A percentile compares a stretch with the other conserved stretches of the same genome.
phyloP scores from a whole-genome alignment of 2,888 invertebrate genomes.

The Boloria selene region DNA sequence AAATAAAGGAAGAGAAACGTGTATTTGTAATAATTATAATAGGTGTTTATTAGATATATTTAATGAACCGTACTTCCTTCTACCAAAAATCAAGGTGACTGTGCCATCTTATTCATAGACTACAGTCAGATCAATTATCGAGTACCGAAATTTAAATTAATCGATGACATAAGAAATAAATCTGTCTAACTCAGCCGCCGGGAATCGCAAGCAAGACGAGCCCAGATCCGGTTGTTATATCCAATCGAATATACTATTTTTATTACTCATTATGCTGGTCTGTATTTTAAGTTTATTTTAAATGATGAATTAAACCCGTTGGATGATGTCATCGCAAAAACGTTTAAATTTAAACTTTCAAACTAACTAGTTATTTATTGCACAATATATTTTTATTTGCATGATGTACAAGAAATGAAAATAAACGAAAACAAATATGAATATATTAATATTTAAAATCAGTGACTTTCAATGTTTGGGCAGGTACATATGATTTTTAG shows the following conservation, averaged over 20 bases:
- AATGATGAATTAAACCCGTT: slow-evolving; percentile 35
- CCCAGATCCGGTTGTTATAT: slow-evolving; percentile 77
- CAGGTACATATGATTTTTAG: not conserved
- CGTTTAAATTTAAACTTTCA: too few relatives aligned
- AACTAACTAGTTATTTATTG: too few relatives aligned
- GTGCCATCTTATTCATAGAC: slow-evolving; percentile 1
- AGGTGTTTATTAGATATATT: not conserved
- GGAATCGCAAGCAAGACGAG: slow-evolving; percentile 60
- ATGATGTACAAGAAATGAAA: too few relatives aligned
- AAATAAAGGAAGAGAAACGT: too few relatives aligned
- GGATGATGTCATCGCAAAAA: slow-evolving; percentile 21
- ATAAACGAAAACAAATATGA: too few relatives aligned
- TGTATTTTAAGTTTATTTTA: slow-evolving; percentile 54
- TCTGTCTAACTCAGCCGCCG: slow-evolving; percentile 57
- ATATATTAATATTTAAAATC: too few relatives aligned
- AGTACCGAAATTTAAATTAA: slow-evolving; percentile 48
- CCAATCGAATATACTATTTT: slow-evolving; percentile 74
- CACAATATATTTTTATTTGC: too few relatives aligned
- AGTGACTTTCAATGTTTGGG: too few relatives aligned
- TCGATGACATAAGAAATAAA: slow-evolving; percentile 75
- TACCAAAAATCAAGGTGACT: slow-evolving; percentile 1
- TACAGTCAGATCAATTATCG: slow-evolving; percentile 14
- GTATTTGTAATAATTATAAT: too few relatives aligned
- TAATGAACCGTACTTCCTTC: too few relatives aligned
- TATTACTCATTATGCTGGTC: slow-evolving; percentile 65